Conservation (phyloP, 2,113 vertebrate species). For the Podarcis cretensis region DNA sequence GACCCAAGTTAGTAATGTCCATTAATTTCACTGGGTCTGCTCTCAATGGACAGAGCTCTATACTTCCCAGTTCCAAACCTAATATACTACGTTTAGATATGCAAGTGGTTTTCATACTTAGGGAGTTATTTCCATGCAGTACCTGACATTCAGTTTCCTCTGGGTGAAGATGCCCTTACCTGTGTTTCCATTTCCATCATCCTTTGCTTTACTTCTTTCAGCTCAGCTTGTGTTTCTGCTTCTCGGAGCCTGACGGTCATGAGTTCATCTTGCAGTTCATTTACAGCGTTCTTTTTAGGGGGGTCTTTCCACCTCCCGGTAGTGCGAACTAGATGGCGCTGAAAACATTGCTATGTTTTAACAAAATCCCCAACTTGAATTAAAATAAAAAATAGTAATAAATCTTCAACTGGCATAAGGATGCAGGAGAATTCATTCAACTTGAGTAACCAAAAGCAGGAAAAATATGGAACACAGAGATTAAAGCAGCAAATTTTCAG, state of each 20-base stretch:
- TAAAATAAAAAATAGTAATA: not conserved
- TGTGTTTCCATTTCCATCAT: slow-evolving; percentile 96
- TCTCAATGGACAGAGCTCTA: not conserved
- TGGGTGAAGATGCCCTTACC: slow-evolving; percentile 66
- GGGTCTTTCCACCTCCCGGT: slow-evolving; percentile 94
- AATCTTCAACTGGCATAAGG: not conserved
- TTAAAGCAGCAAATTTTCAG: not conserved
- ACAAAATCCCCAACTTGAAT: not conserved
- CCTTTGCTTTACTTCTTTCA: slow-evolving; percentile 91
- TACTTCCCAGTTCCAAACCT: not conserved
- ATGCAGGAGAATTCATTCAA: not conserved
- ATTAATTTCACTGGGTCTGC: too few relatives aligned
- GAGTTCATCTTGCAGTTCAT: slow-evolving; percentile 95
- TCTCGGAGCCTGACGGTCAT: slow-evolving; percentile 93
- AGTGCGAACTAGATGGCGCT: slow-evolving; percentile 94
- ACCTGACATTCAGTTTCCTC: not conserved
- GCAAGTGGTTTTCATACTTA: not conserved
- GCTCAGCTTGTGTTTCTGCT: slow-evolving; percentile 93
- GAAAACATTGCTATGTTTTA: slow-evolving; percentile 37
- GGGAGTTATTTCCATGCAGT: not conserved
- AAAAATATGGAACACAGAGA: not conserved
- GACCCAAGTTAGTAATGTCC: too few relatives aligned
- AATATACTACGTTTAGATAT: not conserved
- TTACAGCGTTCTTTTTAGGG: slow-evolving; percentile 87
- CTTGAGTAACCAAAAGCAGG: not conserved